Evolutionary conservation across 1,140 invertebrate genomes (phyloP).

Genomic region (Drosophila nigromelanica): DNA sequence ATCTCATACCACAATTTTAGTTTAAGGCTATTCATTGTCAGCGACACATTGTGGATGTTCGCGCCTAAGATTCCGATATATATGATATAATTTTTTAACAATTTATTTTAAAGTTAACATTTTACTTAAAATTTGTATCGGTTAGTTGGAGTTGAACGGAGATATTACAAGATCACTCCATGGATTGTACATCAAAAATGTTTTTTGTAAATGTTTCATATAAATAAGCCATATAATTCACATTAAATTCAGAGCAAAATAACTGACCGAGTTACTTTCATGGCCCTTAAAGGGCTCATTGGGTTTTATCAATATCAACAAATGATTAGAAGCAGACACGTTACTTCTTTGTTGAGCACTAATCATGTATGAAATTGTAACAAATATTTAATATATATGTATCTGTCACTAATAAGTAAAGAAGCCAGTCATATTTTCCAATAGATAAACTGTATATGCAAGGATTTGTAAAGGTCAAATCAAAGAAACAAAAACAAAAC

Average conservation of each 20-base stretch:
- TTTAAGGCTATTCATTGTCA: constrained; percentile 35
- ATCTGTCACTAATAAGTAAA: constrained; percentile 42
- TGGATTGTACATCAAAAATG: constrained; percentile 43
- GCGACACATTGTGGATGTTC: constrained; percentile 26
- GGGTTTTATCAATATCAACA: constrained; percentile 13
- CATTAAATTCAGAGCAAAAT: constrained; percentile 48
- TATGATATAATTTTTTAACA: constrained; percentile 24
- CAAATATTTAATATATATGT: constrained; percentile 40
- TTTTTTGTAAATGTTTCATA: constrained; percentile 50
- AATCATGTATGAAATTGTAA: constrained; percentile 50
- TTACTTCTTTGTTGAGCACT: constrained; percentile 44
- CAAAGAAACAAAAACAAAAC: too few relatives aligned
- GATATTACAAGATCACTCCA: constrained; percentile 35
- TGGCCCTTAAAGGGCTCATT: constrained; percentile 8
- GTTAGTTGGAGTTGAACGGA: constrained; percentile 36
- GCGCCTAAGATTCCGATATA: constrained; percentile 30
- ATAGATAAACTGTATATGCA: constrained; percentile 24
- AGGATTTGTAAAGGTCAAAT: not conserved
- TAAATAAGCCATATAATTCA: constrained; percentile 46
- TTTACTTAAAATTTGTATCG: constrained; percentile 34
- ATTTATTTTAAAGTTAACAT: constrained; percentile 25
- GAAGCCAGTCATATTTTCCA: constrained; percentile 22
- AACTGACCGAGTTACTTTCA: constrained; percentile 22
- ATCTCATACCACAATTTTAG: constrained; percentile 30
- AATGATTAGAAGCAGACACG: constrained; percentile 8